A percentile compares a stretch with the other conserved stretches of the same genome.
phyloP scores from a whole-genome alignment of 2,797 vertebrate species.

The Columba guinea region DNA sequence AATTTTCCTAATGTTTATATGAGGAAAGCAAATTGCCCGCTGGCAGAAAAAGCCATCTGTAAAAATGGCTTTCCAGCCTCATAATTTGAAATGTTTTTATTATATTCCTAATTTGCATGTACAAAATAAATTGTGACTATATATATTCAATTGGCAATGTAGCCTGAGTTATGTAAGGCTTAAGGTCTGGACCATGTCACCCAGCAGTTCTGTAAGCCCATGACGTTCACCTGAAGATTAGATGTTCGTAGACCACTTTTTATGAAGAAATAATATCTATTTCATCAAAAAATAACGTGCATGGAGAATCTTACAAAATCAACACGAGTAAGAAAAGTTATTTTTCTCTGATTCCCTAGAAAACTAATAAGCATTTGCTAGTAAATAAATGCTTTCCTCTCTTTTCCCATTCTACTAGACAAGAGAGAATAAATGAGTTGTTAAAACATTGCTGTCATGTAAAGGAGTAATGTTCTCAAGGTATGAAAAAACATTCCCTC shows the following conservation, averaged over 20 bases:
- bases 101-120: constrained; percentile 56
- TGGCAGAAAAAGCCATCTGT: constrained; percentile 54
- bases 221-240: constrained; percentile 17
- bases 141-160: neutral
- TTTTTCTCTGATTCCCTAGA: neutral
- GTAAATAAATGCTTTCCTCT: neutral
- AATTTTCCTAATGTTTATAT: constrained; percentile 42
- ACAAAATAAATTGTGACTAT: constrained; percentile 25
- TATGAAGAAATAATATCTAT: neutral
- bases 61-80: constrained; percentile 25
- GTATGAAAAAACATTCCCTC: constrained; percentile 39
- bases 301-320: neutral
- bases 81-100: constrained; percentile 37
- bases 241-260: neutral
- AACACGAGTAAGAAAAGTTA: neutral
- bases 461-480: constrained; percentile 9
- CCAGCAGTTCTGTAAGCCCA: neutral
- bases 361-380: neutral
- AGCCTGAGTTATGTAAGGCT: neutral
- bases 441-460: neutral
- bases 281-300: neutral
- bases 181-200: constrained; percentile 35
- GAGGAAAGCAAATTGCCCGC: constrained; percentile 45
- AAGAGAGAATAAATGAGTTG: neutral
- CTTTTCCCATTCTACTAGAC: neutral